Evolutionary conservation across 2,888 invertebrate genomes (phyloP), one percentile per base, ranked within the genome.

Genomic region (Amphipyra tragopoginis): DNA sequence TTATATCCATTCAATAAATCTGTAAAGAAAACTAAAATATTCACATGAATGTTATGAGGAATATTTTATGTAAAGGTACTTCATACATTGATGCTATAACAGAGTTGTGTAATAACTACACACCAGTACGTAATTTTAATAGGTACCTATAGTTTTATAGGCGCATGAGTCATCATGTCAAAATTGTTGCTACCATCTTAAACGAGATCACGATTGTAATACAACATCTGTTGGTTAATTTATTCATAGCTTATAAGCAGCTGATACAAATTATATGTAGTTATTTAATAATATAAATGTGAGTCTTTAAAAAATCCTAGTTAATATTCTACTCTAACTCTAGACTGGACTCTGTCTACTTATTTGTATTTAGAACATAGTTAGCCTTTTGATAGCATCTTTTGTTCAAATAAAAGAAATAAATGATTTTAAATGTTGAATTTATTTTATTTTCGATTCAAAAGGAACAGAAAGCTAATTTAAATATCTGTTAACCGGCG

Each of bases 141-240:
- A 53, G 29, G 14, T 49, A 34, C 6, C 36, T 33, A 49, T 50
- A 54, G 61, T 75, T 69, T 64, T 63, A 70, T 64, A 48, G 40
- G 55, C 42, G 10, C 58, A 45, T 79, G 77, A 73, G 48, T 78
- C 77, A 78, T 47, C 40, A 44, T 51, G 45, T 70, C 64, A 64
- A 61, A 71, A 61, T 39, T 15, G 59, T 52, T 60, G 62, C 61
- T 73, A 44, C 65, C 67, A 67, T 65, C 54, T 68, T 61, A 50
- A 43, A 59, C 60, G 59, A 47, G 62, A 62, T 66, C 63, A 65
- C 55, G 71, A 61, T 69, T 55, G 51, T 56, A 58, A 59, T 63
- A 56, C 39, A 74, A 74, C 72, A 77, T 75, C 70, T 79, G 69
- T n/a, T 59, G 49, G 14, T 21, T 61, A 52, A 68, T 73, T 13